Evolutionary conservation across 2,113 vertebrate species (phyloP).

Genomic region (Hipposideros armiger): DNA sequence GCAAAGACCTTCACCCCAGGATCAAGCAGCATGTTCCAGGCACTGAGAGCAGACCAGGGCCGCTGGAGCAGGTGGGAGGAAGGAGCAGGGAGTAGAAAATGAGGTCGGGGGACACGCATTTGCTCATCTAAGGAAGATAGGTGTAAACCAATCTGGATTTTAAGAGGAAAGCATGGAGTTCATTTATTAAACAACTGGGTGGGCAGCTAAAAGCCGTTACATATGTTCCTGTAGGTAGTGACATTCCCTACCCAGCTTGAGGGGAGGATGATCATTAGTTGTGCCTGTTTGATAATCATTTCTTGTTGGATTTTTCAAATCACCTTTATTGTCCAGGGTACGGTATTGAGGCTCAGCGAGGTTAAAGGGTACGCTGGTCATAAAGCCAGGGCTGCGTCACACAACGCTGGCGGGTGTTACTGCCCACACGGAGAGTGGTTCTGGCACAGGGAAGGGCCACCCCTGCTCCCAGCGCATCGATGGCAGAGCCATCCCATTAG

Average conservation of each 20-base stretch:
- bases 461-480: not conserved
- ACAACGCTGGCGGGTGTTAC: not conserved
- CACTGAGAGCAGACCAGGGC: not conserved
- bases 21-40: not conserved
- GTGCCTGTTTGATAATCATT: not conserved
- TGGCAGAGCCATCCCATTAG: not conserved
- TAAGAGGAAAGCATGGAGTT: not conserved
- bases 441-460: too few relatives aligned
- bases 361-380: not conserved
- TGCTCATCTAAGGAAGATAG: not conserved
- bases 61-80: not conserved
- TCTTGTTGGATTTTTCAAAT: constrained; percentile 1
- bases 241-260: not conserved
- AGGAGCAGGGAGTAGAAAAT: too few relatives aligned
- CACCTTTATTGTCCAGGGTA: not conserved
- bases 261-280: not conserved
- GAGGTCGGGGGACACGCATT: not conserved
- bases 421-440: not conserved
- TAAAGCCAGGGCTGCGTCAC: not conserved
- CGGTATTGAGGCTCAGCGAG: not conserved
- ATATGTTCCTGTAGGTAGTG: not conserved
- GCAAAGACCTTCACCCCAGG: not conserved
- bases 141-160: not conserved
- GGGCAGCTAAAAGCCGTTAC: not conserved
- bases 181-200: not conserved